A percentile compares a stretch with the other conserved stretches of the same genome.
These are phyloP conservation scores for Apodemus agrarius DNA, from an alignment of 2,797 vertebrate species.

Conservation along the genomic window DNA sequence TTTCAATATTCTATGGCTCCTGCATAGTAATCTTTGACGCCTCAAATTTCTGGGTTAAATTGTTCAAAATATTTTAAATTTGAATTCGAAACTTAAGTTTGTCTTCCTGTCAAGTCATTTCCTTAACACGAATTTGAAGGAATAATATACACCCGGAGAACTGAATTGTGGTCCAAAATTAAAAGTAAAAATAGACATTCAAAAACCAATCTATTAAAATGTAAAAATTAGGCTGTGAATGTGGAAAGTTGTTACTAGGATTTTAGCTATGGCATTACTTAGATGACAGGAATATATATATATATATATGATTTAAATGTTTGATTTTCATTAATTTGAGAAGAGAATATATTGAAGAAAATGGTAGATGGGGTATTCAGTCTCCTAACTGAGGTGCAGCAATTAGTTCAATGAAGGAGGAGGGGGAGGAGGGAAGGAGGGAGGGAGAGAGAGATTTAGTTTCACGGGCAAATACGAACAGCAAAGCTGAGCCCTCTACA, in stretches of 20 bases:
- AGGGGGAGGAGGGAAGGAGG: background rate
- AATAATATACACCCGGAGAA: conserved; percentile 38
- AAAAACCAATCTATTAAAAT: conserved; percentile 53
- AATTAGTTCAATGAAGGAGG: background rate
- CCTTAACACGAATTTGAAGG: conserved; percentile 54
- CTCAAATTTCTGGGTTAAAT: conserved; percentile 51
- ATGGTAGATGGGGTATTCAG: background rate
- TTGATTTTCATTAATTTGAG: conserved; percentile 56
- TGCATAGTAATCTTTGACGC: background rate
- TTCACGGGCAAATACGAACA: background rate
- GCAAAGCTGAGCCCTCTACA: background rate
- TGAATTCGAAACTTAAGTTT: conserved; percentile 60
- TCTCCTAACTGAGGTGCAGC: background rate
- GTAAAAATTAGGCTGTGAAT: conserved; percentile 48
- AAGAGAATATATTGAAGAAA: background rate
- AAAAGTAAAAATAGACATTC: conserved; percentile 64
- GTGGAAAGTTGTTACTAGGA: background rate
- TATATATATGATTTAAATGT: conserved; percentile 18
- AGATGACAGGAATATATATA: conserved; percentile 8
- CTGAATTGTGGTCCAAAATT: conserved; percentile 8
- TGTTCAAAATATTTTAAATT: conserved; percentile 61
- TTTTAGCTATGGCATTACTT: background rate
- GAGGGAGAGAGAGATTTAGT: background rate
- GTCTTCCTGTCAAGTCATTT: conserved; percentile 38
- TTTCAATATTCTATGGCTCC: background rate